Percentiles rank a stretch among this genome's conserved stretches.
phyloP scores from a whole-genome alignment of 2,888 invertebrate species.

The Phymatocera aterrima region DNA sequence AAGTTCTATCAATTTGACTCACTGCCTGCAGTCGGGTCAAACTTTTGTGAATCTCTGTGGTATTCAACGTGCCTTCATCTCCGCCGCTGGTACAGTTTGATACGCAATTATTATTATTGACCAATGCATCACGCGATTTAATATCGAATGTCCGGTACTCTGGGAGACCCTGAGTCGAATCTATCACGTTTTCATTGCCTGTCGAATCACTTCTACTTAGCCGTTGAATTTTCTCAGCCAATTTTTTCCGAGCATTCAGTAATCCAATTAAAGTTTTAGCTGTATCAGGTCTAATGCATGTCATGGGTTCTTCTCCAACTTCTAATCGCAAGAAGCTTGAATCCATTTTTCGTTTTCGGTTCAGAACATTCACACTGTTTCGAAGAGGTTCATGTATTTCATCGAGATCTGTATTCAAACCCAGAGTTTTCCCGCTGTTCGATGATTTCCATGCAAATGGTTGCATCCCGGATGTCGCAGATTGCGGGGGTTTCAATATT shows the following conservation, averaged over 20 bases:
- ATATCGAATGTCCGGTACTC: background rate
- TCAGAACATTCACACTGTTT: background rate
- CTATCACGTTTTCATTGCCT: background rate
- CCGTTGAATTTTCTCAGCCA: background rate
- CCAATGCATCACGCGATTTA: background rate
- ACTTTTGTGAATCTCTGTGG: background rate
- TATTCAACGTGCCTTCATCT: background rate
- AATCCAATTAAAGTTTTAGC: background rate
- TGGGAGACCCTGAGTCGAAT: background rate
- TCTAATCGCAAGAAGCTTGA: background rate
- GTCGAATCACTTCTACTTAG: background rate
- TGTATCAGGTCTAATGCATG: background rate
- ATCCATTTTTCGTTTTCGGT: background rate
- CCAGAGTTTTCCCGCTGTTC: background rate
- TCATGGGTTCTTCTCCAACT: background rate
- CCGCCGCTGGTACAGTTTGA: background rate
- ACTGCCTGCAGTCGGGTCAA: background rate
- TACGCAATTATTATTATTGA: background rate
- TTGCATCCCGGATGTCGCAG: background rate
- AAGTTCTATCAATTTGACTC: conserved; percentile 7
- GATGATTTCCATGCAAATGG: background rate
- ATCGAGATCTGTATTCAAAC: background rate
- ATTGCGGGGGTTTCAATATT: background rate
- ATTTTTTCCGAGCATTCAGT: background rate
- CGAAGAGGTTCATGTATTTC: background rate